phyloP scores from a whole-genome alignment of 2,888 invertebrate genomes.

The Platerodrilus igneus region DNA sequence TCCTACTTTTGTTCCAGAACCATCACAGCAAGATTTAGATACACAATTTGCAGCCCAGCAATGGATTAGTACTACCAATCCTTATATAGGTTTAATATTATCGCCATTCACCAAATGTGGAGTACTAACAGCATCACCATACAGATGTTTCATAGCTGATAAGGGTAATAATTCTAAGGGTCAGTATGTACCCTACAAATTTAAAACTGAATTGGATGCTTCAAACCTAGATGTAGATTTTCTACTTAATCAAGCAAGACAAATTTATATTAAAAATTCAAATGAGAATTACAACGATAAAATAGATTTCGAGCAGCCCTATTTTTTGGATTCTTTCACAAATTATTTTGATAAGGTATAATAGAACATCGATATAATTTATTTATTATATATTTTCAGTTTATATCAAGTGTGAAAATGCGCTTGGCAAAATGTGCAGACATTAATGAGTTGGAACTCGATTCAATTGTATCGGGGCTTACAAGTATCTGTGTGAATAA shows the following conservation, averaged over 20 bases:
- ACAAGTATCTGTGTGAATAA: conserved; percentile 26
- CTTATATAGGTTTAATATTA: conserved; percentile 62
- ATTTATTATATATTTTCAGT: conserved; percentile 43
- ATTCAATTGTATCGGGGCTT: conserved; percentile 38
- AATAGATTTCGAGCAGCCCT: conserved; percentile 45
- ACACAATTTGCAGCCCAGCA: conserved; percentile 61
- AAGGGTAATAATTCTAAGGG: conserved; percentile 41
- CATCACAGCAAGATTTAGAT: conserved; percentile 64
- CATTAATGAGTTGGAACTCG: conserved; percentile 40
- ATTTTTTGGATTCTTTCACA: conserved; percentile 52
- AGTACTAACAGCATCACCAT: conserved; percentile 52
- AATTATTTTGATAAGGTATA: conserved; percentile 56
- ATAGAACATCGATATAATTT: conserved; percentile 5
- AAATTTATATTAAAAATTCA: conserved; percentile 36
- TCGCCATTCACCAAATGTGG: conserved; percentile 59
- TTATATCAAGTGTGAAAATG: conserved; percentile 53
- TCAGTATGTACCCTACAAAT: conserved; percentile 51
- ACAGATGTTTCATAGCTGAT: conserved; percentile 55
- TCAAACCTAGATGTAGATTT: conserved; percentile 39
- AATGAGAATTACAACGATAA: conserved; percentile 34
- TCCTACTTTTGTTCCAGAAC: conserved; percentile 65
- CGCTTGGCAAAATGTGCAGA: conserved; percentile 48
- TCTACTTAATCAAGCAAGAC: conserved; percentile 45
- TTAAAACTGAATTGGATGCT: conserved; percentile 49
- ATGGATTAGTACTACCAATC: conserved; percentile 52